phyloP scores from a whole-genome alignment of 1,140 invertebrate species.

The Drosophila burlai region DNA sequence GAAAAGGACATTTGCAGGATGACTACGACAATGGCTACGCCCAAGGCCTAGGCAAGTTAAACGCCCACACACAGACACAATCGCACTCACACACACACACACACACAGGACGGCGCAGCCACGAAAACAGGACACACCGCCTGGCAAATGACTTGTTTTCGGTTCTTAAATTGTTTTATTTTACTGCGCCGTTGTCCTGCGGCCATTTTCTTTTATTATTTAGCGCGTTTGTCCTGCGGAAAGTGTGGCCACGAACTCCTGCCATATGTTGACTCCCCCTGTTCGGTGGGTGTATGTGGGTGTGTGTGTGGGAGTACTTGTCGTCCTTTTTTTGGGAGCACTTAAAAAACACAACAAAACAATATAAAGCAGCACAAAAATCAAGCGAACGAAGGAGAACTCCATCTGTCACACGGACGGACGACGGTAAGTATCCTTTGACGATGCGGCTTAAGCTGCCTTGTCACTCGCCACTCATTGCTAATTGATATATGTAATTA shows the following conservation, averaged over 20 bases:
- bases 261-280: constrained; percentile 60
- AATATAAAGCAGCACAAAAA: constrained; percentile 1
- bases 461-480: constrained; percentile 37
- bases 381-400: constrained; percentile 15
- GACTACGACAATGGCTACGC: constrained; percentile 64
- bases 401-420: background rate
- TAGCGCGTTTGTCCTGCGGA: constrained; percentile 46
- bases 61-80: constrained; percentile 42
- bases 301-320: constrained; percentile 13
- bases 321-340: constrained; percentile 3
- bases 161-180: constrained; percentile 64
- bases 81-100: constrained; percentile 9
- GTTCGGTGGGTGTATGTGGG: constrained; percentile 9
- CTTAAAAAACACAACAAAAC: constrained; percentile 13
- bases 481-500: constrained; percentile 56
- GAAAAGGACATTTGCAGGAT: constrained; percentile 40
- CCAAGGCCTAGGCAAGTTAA: constrained; percentile 58
- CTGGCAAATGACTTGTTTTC: constrained; percentile 75
- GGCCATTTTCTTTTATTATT: constrained; percentile 51
- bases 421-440: constrained; percentile 37
- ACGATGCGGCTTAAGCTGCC: constrained; percentile 31
- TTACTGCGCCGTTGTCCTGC: constrained; percentile 24
- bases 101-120: constrained; percentile 3
- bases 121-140: constrained; percentile 25
- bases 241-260: constrained; percentile 46